Evolutionary conservation across 2,888 invertebrate species (phyloP), one percentile per base, ranked within the genome.

Genomic region (Gisinianus flammeolus): DNA sequence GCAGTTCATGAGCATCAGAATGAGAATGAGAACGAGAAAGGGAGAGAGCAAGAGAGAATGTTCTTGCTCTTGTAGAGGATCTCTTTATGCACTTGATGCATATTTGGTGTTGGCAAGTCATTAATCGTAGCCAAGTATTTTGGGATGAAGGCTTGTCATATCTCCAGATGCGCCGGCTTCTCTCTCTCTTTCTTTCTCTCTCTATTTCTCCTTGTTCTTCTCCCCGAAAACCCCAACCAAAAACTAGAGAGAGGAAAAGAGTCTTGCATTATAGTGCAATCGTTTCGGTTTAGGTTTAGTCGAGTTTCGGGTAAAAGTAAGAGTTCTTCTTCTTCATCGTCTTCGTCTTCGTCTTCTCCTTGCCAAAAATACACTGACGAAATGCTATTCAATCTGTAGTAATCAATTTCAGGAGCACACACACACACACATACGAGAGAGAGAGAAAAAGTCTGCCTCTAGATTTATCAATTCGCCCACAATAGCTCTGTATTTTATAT

Each of bases 51-150:
- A 28, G 71, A 71, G 56, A 54, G 33, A 73, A n/a, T 52, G 28
- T 70, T 56, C 56, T 22, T 56, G 8, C 52, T 44, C 52, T n/a
- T 44, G 28, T 33, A 67, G 67, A 16, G 77, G 54, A 79, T 76
- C 75, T 79, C 78, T 79, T 78, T 79, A 81, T 82, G 79, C 78
- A 81, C 76, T 80, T 81, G 81, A 81, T 82, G 83, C 83, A 81
- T 85, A 84, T 83, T 84, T 85, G 85, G 83, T 85, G 83, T 84
- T 85, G 85, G 85, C 85, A 85, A 85, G 85, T 85, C 85, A 85
- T 85, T 85, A 85, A 85, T 85, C 85, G 85, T 85, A 79, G 79
- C 79, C 79, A 81, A 83, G 83, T 84, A 85, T 83, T 83, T 84
- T 83, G 83, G 83, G 83, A 84, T 85, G 85, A 85, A 83, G 84